Base-by-base conservation (phyloP, 2,113 vertebrate genomes). In the Charina bottae region DNA sequence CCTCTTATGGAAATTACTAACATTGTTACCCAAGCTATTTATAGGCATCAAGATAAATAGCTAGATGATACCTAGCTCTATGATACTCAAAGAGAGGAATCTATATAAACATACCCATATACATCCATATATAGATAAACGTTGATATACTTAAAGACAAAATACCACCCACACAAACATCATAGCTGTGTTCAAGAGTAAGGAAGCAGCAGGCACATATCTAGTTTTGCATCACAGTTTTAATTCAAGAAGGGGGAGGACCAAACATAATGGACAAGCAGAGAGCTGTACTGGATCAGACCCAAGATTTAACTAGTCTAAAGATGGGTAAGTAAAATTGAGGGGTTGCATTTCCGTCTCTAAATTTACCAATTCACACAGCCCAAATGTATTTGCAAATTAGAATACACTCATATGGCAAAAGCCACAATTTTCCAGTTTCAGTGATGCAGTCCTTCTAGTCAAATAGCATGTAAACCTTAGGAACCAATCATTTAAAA, bases 191-290 rank as follows among this genome's bases (percentile, higher is more conserved):
- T 0, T 83, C 37, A 78, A 49, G 37, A 83, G 6, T 13, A 46
- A 12, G 64, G 26, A 58, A 49, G 17, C 19, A 8, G 59, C 17
- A 55, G 26, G 24, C 24, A 1, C 21, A 21, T 23, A 4, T 46
- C 94, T 92, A 87, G 92, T 94, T 96, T 95, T 92, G 91, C 89
- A 89, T 85, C 83, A 24, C 94, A 94, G 91, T 94, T 88, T 90
- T 94, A 93, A 91, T 15, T 23, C 90, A 93, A 91, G 93, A 60
- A 8, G 91, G 60, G 55, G 95, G 78, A 87, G 64, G 90, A 54
- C 3, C 17, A 28, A 37, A 83, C 83, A 92, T 42, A 83, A n/a
- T 28, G 54, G 19, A 55, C 72, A 78, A 78, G 72, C 33, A 21
- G 17, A 42, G 72, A 78, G 17, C 33, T 78, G 7, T 78, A 78